Percentiles rank a stretch among this genome's conserved stretches.
Conservation (phyloP, 1,140 invertebrate species). For the Microplitis mediator region DNA sequence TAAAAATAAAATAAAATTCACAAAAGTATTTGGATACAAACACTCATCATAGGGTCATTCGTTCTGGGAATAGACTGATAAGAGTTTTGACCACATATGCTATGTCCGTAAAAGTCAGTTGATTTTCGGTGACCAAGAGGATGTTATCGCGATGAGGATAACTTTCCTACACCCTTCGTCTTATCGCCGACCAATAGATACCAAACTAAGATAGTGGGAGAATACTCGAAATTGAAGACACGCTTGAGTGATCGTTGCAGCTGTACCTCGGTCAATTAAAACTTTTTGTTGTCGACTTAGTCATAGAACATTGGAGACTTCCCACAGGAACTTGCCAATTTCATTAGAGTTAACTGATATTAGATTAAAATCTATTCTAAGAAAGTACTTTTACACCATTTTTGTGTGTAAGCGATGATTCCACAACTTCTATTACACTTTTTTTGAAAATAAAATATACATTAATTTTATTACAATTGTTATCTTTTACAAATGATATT, state of each 20-base stretch:
- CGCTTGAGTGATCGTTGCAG: slow-evolving; percentile 39
- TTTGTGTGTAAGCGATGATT: no score
- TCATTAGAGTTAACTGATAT: not conserved
- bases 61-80: slow-evolving; percentile 40
- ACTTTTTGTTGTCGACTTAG: slow-evolving; percentile 39
- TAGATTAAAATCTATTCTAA: no score
- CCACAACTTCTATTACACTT: no score
- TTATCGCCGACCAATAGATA: slow-evolving; percentile 57
- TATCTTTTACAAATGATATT: no score
- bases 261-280: slow-evolving; percentile 58
- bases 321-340: not conserved
- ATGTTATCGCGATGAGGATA: slow-evolving; percentile 47
- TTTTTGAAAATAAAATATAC: no score
- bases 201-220: slow-evolving; percentile 26
- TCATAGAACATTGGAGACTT: slow-evolving; percentile 35
- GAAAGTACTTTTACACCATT: no score
- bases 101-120: not conserved
- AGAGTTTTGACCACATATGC: slow-evolving; percentile 48
- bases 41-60: slow-evolving; percentile 14
- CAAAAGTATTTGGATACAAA: slow-evolving; percentile 12
- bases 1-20: not conserved
- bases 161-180: slow-evolving; percentile 45
- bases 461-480: no score
- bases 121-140: slow-evolving; percentile 42
- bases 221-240: slow-evolving; percentile 47